These are phyloP conservation scores for Heliconius hermathena DNA, from an alignment of 1,140 invertebrate genomes.

Conservation along the genomic window DNA sequence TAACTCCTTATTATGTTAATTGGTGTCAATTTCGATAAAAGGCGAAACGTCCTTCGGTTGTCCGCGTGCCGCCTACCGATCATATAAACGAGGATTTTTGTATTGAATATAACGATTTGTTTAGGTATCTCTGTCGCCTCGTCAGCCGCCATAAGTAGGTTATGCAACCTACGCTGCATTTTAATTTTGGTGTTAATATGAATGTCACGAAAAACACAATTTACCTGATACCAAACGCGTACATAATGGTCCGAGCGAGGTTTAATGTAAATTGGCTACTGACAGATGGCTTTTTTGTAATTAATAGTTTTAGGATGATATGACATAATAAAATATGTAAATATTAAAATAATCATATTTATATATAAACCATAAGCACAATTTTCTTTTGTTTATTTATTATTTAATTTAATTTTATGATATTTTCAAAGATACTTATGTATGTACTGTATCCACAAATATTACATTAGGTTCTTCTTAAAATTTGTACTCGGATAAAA, in stretches of 20 bases:
- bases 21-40: slow-evolving; percentile 41
- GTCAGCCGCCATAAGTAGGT: slow-evolving; percentile 46
- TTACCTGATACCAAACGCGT: slow-evolving; percentile 46
- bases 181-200: slow-evolving; percentile 45
- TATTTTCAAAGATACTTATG: too few species aligned
- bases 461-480: too few species aligned
- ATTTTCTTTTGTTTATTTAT: too few species aligned
- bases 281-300: background rate
- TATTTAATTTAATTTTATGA: too few species aligned
- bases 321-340: background rate
- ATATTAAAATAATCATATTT: background rate
- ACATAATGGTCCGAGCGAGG: slow-evolving; percentile 38
- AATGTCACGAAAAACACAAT: slow-evolving; percentile 46
- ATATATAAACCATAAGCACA: too few species aligned
- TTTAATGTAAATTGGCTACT: slow-evolving; percentile 18
- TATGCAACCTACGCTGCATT: slow-evolving; percentile 51
- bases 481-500: too few species aligned
- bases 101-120: slow-evolving; percentile 55
- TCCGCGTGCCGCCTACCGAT: slow-evolving; percentile 46
- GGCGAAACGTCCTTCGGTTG: slow-evolving; percentile 40
- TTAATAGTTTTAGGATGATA: background rate
- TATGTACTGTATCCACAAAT: too few species aligned
- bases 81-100: slow-evolving; percentile 49
- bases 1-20: slow-evolving; percentile 40
- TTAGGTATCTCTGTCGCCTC: slow-evolving; percentile 48